Evolutionary conservation across 1,140 invertebrate genomes (phyloP).

Genomic region (Hetaerina americana): DNA sequence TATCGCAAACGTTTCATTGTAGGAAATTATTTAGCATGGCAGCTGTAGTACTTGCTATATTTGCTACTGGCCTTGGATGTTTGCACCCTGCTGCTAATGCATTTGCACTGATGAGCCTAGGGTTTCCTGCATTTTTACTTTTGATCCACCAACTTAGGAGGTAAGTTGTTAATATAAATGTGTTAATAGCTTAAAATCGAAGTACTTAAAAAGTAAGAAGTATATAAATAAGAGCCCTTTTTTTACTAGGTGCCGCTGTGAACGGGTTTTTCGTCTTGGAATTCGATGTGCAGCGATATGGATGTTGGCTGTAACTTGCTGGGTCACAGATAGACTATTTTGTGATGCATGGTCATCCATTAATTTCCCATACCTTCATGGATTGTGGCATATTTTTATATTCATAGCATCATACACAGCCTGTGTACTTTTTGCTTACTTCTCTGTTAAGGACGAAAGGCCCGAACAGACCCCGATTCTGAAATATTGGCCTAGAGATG

Average conservation of each 20-base stretch:
- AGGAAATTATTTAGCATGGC: background rate
- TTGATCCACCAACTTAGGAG: constrained; percentile 48
- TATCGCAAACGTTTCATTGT: too few relatives aligned
- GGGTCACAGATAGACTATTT: constrained; percentile 63
- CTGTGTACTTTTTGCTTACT: constrained; percentile 62
- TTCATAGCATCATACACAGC: constrained; percentile 62
- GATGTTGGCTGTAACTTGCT: constrained; percentile 53
- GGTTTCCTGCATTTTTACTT: constrained; percentile 50
- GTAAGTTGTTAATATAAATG: constrained; percentile 28
- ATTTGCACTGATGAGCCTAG: constrained; percentile 62
- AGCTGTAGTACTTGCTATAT: constrained; percentile 30
- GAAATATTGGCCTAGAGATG: constrained; percentile 58
- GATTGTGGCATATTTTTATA: constrained; percentile 66
- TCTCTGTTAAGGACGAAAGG: constrained; percentile 53
- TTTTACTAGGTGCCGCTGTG: constrained; percentile 41
- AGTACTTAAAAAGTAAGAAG: too few relatives aligned
- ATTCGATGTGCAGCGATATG: constrained; percentile 49
- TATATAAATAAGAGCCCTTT: background rate
- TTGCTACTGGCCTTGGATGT: constrained; percentile 49
- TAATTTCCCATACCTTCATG: constrained; percentile 66
- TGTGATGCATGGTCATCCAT: constrained; percentile 61
- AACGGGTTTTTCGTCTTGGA: constrained; percentile 49
- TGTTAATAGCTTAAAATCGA: background rate
- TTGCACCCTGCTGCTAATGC: constrained; percentile 62
- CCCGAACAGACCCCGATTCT: constrained; percentile 53